Conservation (phyloP, 2,113 vertebrate genomes). For the Nesogale talazaci region DNA sequence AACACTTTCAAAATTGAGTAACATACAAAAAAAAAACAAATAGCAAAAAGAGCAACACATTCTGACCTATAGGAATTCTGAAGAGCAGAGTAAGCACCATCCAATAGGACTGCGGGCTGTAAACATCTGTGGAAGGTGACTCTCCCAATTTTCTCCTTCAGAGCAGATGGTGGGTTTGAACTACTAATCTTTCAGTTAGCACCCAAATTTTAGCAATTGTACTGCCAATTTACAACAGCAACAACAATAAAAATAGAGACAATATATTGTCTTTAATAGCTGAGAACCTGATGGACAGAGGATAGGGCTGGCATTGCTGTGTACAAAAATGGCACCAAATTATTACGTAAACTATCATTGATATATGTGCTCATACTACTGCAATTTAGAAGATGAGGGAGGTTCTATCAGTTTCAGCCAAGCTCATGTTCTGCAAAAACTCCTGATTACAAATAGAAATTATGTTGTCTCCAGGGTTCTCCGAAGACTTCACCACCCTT, state of each 20-base stretch:
- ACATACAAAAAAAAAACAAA: too few species aligned
- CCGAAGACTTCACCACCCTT: background rate
- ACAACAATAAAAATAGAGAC: background rate
- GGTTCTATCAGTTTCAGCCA: background rate
- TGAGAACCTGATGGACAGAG: background rate
- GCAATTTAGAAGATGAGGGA: background rate
- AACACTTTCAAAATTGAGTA: too few species aligned
- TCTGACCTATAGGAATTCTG: too few species aligned
- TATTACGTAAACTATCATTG: background rate
- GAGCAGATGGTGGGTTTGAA: too few species aligned
- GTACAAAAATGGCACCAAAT: background rate
- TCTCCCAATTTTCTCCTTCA: too few species aligned
- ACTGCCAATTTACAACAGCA: too few species aligned
- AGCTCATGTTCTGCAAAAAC: background rate
- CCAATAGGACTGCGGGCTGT: too few species aligned
- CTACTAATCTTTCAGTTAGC: too few species aligned
- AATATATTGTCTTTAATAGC: background rate
- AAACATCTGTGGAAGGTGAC: too few species aligned
- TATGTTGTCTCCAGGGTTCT: background rate
- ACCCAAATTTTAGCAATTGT: too few species aligned
- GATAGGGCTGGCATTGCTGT: background rate
- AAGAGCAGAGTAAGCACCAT: too few species aligned
- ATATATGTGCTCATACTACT: background rate
- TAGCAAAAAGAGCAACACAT: background rate
- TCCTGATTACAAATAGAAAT: background rate